These are phyloP conservation scores for Mycteria americana DNA, from an alignment of 2,797 vertebrate genomes.

Conservation along the genomic window DNA sequence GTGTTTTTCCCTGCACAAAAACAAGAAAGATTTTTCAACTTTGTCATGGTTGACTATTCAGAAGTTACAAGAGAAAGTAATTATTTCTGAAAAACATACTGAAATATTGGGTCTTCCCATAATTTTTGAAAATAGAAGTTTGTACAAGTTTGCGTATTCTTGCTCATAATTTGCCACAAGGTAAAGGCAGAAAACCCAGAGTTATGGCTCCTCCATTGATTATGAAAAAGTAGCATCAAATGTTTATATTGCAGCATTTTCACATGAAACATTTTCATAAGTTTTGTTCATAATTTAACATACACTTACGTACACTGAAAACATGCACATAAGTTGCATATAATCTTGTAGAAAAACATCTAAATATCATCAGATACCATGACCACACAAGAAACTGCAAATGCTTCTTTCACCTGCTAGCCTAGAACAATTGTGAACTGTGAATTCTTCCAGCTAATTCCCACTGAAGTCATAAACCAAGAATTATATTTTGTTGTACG, in stretches of 20 bases:
- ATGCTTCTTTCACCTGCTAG: too few relatives aligned
- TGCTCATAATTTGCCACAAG: neutral
- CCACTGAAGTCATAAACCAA: neutral
- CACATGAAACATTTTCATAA: accelerated
- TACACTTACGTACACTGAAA: neutral
- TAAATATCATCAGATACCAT: neutral
- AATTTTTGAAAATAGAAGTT: neutral
- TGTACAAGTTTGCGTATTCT: neutral
- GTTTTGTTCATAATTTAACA: neutral
- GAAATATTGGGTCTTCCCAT: neutral
- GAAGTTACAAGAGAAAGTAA: neutral
- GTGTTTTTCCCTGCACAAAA: neutral
- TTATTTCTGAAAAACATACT: neutral
- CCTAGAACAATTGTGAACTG: accelerated
- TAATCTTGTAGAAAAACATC: too few relatives aligned
- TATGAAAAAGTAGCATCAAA: neutral
- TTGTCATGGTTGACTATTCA: neutral
- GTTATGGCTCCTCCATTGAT: neutral
- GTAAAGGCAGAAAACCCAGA: neutral
- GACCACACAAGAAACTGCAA: neutral
- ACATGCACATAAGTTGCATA: too few relatives aligned
- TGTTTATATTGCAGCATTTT: neutral
- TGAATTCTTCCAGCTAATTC: neutral
- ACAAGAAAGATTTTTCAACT: neutral
- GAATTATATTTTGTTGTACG: accelerated